Evolutionary conservation across 2,797 vertebrate genomes (phyloP).

Genomic region (Squalus acanthias): DNA sequence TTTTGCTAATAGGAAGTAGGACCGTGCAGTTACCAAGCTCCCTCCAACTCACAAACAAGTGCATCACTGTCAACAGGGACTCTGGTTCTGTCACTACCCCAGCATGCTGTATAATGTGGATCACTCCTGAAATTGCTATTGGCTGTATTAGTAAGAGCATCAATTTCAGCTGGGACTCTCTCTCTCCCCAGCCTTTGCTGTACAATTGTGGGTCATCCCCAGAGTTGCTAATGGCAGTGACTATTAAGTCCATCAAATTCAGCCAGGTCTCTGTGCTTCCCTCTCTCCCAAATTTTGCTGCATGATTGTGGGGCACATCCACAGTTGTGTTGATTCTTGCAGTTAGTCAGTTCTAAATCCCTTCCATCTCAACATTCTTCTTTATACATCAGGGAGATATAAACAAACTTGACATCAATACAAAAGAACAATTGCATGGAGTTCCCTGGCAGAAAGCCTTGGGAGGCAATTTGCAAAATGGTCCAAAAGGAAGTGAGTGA

Average conservation of each 20-base stretch:
- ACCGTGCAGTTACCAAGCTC: background rate
- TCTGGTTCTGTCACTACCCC: background rate
- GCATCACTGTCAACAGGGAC: background rate
- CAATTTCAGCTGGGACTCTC: background rate
- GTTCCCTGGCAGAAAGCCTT: no score
- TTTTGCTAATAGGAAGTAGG: background rate
- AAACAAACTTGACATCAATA: no score
- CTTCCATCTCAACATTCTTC: no score
- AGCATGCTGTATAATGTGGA: background rate
- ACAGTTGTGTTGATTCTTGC: no score
- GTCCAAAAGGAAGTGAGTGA: slow-evolving; percentile 42
- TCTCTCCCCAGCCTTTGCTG: background rate
- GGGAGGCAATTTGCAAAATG: background rate
- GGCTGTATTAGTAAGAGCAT: background rate
- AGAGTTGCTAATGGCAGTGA: background rate
- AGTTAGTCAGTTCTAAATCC: no score
- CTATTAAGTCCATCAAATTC: background rate
- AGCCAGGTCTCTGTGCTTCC: no score
- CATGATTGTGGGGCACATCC: no score
- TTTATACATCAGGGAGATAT: no score
- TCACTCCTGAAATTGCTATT: background rate
- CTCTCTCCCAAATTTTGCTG: no score
- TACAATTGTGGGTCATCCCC: background rate
- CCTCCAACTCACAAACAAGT: background rate
- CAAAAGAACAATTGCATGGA: no score